Percentiles rank a stretch among this genome's conserved stretches.
phyloP scores from a whole-genome alignment of 2,797 vertebrate genomes.

The Urosaurus nigricauda region DNA sequence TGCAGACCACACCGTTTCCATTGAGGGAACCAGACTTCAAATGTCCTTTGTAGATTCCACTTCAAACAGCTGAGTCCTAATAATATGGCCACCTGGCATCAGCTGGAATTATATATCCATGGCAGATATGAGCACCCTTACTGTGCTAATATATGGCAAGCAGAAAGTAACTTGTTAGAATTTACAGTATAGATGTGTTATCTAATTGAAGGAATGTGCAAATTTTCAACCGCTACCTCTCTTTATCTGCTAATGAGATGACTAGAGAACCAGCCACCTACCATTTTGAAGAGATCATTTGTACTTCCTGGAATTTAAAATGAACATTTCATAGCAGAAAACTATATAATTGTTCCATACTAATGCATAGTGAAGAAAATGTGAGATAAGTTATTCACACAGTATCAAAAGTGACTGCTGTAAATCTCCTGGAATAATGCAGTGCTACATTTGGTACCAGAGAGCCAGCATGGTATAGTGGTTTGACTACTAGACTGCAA shows the following conservation, averaged over 20 bases:
- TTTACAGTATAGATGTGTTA: not conserved
- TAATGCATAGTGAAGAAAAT: constrained; percentile 16
- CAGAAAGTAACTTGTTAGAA: constrained; percentile 13
- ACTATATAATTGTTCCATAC: constrained; percentile 9
- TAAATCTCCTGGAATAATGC: not conserved
- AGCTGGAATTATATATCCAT: not conserved
- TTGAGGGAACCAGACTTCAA: too few relatives aligned
- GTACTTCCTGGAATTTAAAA: constrained; percentile 3
- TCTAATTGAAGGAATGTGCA: not conserved
- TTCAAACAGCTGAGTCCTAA: not conserved
- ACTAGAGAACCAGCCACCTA: not conserved
- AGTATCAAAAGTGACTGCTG: not conserved
- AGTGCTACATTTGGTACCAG: not conserved
- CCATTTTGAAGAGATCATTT: constrained; percentile 6
- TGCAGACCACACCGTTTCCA: too few relatives aligned
- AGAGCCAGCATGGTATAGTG: too few relatives aligned
- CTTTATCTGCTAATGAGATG: constrained; percentile 23
- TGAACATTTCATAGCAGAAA: not conserved
- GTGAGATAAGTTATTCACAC: not conserved
- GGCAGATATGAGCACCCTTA: not conserved
- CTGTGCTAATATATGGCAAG: not conserved
- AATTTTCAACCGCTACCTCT: not conserved
- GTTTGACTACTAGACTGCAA: too few relatives aligned
- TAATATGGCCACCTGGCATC: not conserved
- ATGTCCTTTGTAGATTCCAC: too few relatives aligned